Evolutionary conservation across 2,888 invertebrate genomes (phyloP).

Genomic region (Euplexia lucipara): DNA sequence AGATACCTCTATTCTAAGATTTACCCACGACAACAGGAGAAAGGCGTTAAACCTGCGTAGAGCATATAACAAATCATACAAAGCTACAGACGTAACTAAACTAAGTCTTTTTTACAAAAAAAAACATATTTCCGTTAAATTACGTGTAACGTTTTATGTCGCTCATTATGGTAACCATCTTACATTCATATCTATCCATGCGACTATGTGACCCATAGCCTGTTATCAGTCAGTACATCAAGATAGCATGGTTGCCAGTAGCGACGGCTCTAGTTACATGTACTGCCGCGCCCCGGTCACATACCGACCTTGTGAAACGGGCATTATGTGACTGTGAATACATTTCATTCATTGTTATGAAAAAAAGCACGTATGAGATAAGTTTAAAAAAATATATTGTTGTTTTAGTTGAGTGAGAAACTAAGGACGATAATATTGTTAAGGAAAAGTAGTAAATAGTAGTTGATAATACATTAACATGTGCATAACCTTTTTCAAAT

Average conservation of each 20-base stretch:
- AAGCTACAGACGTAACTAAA: no score
- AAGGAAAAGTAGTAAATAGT: no score
- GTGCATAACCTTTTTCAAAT: no score
- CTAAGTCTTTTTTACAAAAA: background rate
- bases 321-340: background rate
- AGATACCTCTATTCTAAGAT: no score
- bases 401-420: background rate
- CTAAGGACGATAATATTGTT: no score
- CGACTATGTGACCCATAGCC: conserved; percentile 34
- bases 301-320: conserved; percentile 52
- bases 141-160: conserved; percentile 20
- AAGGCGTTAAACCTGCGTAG: no score
- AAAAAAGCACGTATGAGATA: conserved; percentile 16
- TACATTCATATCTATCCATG: conserved; percentile 25
- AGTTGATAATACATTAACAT: no score
- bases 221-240: conserved; percentile 48
- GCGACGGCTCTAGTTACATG: conserved; percentile 28
- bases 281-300: conserved; percentile 53
- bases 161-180: conserved; percentile 49
- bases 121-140: background rate
- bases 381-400: background rate
- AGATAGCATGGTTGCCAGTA: conserved; percentile 48
- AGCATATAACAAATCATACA: no score
- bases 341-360: conserved; percentile 33
- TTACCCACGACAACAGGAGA: no score